Base-by-base conservation (phyloP, 64 coral and sea anemone species). In the Dendrophyllia cribrosa region DNA sequence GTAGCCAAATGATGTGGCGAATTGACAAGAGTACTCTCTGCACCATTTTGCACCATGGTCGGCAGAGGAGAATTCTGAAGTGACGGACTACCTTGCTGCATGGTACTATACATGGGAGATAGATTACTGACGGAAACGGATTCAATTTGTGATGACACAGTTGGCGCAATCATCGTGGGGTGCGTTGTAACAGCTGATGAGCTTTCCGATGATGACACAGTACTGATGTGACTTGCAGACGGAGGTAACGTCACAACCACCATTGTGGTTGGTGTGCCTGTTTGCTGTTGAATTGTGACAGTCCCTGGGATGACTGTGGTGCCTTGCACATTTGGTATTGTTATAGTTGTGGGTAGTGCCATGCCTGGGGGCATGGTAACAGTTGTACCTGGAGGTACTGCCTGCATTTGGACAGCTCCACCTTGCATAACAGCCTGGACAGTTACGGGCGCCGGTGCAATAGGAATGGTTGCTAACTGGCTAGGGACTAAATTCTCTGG, bases 11-110 rank as follows among this genome's bases (percentile, higher is more conserved):
- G 88, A 63, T 86, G 76, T 5, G 95, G 95, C 26, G 95, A 97
- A 9, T 92, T 83, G 7, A 97, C 84, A 51, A 94, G 78, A 58
- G 74, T 82, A 63, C 63, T 70, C 8, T 96, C 95, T 20, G 90
- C 91, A 66, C 88, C 95, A 91, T 97, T 97, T 69, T 97, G 95
- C 56, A 90, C 95, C 95, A 97, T 94, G 48, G 95, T 97, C 0
- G 95, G 95, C 20, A 97, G 83, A 8, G 95, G 95, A 0, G 95
- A 97, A 49, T 88, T 92, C 26, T 97, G 92, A n/a, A 97, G 55
- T 3, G 74, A 68, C 9, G 95, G 95, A 62, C 95, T 97, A n/a
- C 86, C 88, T 59, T 97, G 95, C 59, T 68, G 92, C 19, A 97
- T 87, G 68, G 77, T 93, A 81, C 56, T 87, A 15, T 94, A 69